Conservation (phyloP, 2,888 invertebrate genomes). For the Nomada fucata region DNA sequence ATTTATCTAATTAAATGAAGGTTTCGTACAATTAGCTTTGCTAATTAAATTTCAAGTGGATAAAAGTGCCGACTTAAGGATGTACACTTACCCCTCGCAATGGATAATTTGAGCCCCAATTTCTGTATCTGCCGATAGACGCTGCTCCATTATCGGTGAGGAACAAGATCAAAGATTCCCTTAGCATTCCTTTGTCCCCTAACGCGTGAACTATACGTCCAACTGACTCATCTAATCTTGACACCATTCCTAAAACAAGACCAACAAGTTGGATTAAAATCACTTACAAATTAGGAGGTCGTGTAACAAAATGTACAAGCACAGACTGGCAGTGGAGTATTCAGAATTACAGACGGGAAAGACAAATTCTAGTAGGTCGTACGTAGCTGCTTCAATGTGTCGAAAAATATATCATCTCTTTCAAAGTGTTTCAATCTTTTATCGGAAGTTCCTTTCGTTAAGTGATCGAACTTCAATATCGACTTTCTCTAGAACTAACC, state of each 20-base stretch:
- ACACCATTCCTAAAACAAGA: slow-evolving; percentile 86
- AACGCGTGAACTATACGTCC: slow-evolving; percentile 86
- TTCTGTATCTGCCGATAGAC: slow-evolving; percentile 85
- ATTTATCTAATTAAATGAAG: neutral
- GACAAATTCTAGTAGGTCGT: no score
- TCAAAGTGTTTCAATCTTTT: no score
- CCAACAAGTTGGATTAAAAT: neutral
- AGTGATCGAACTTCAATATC: no score
- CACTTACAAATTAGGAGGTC: neutral
- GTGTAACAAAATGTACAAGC: neutral
- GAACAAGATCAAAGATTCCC: slow-evolving; percentile 88
- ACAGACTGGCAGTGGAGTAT: no score
- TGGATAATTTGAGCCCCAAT: slow-evolving; percentile 88
- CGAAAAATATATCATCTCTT: no score
- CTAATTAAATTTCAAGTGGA: neutral
- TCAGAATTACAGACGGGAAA: no score
- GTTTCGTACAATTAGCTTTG: slow-evolving; percentile 1
- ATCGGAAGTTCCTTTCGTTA: no score
- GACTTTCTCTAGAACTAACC: no score
- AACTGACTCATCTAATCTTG: slow-evolving; percentile 87
- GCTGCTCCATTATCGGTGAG: slow-evolving; percentile 88
- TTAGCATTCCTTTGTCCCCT: slow-evolving; percentile 85
- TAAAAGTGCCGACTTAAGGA: neutral
- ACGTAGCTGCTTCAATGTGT: no score
- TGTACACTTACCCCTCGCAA: slow-evolving; percentile 85